phyloP scores from a whole-genome alignment of 2,797 vertebrate genomes.

The Poecile montanus region DNA sequence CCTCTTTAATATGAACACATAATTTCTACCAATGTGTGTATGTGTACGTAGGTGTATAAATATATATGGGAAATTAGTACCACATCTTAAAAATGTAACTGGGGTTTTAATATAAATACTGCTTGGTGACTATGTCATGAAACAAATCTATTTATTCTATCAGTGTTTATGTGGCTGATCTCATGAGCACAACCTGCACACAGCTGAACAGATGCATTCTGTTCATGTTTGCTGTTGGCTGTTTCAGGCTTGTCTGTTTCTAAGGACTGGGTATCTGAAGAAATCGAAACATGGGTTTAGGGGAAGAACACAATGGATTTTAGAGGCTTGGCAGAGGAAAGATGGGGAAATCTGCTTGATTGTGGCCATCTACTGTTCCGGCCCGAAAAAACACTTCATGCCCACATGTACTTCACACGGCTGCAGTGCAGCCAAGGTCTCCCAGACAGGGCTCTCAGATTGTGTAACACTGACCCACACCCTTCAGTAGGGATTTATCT shows the following conservation, averaged over 20 bases:
- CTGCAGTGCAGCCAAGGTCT: background rate
- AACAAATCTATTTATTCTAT: background rate
- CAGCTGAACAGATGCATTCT: background rate
- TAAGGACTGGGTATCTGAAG: fast-evolving
- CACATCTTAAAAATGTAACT: background rate
- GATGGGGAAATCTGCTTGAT: background rate
- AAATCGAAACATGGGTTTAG: fast-evolving
- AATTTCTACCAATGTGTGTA: background rate
- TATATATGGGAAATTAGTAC: background rate
- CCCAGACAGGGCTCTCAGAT: fast-evolving
- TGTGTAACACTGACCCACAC: background rate
- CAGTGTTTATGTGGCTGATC: background rate
- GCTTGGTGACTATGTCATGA: background rate
- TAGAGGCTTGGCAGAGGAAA: background rate
- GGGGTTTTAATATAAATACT: background rate
- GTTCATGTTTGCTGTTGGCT: background rate
- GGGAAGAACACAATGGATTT: background rate
- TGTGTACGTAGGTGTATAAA: background rate
- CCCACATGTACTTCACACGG: no score
- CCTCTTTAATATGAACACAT: background rate
- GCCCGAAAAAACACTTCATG: background rate
- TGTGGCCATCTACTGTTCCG: background rate
- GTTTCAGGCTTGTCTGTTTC: background rate
- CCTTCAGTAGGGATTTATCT: background rate
- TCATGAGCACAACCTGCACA: background rate